Evolutionary conservation across 1,140 invertebrate species (phyloP).

Genomic region (Drosophila sechellia): DNA sequence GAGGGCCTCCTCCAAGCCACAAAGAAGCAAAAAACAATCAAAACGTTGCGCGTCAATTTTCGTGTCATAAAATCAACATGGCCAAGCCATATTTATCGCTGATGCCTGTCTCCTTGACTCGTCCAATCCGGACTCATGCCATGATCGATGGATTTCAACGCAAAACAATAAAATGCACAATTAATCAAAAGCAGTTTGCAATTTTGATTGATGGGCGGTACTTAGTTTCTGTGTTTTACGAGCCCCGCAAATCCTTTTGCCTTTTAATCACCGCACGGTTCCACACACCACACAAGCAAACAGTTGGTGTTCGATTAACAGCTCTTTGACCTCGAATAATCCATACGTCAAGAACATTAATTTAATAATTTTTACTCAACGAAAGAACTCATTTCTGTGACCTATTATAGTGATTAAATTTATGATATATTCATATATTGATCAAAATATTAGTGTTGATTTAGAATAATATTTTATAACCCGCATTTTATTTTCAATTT

Average conservation of each 20-base stretch:
- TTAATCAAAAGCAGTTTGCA: conserved; percentile 74
- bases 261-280: conserved; percentile 17
- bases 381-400: too few relatives aligned
- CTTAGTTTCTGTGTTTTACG: conserved; percentile 53
- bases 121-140: conserved; percentile 23
- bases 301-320: background rate
- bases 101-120: conserved; percentile 24
- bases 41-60: conserved; percentile 79
- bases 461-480: too few relatives aligned
- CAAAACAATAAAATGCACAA: conserved; percentile 82
- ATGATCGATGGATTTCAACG: conserved; percentile 74
- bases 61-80: conserved; percentile 79
- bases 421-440: too few relatives aligned
- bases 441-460: too few relatives aligned
- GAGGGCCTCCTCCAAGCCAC: conserved; percentile 7
- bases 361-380: too few relatives aligned
- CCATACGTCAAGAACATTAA: too few relatives aligned
- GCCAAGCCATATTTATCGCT: conserved; percentile 43
- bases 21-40: conserved; percentile 67
- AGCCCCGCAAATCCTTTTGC: conserved; percentile 41
- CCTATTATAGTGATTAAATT: too few relatives aligned
- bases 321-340: background rate
- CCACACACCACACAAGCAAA: background rate
- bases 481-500: too few relatives aligned
- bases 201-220: conserved; percentile 75